These are phyloP conservation scores for Elephas maximus DNA, from an alignment of 2,113 vertebrate genomes.

Conservation along the genomic window DNA sequence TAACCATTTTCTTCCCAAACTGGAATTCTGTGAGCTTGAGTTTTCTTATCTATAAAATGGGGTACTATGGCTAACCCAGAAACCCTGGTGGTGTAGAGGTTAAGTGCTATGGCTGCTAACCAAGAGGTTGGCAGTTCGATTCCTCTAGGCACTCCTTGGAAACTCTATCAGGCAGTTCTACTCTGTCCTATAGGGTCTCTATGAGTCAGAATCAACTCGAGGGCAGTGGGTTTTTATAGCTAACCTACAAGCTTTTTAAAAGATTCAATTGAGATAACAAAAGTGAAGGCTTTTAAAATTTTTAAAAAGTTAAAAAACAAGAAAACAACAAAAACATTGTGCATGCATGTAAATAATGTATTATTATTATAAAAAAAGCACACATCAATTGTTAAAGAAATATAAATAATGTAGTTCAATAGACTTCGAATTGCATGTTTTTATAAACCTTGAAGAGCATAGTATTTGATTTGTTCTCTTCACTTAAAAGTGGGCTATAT, in stretches of 20 bases:
- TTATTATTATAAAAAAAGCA: neutral
- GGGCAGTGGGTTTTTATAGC: neutral
- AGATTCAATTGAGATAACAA: neutral
- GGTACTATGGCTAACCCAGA: neutral
- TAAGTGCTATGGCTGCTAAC: no score
- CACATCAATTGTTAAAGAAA: neutral
- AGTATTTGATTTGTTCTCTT: neutral
- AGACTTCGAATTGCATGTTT: neutral
- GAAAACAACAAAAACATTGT: neutral
- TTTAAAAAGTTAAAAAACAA: neutral
- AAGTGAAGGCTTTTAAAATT: neutral
- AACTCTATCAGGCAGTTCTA: no score
- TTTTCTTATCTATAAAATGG: neutral
- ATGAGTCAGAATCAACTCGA: no score
- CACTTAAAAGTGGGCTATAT: neutral
- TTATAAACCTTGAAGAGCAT: neutral
- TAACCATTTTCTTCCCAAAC: neutral
- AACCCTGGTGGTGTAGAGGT: no score
- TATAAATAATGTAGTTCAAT: neutral
- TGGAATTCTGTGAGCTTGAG: neutral
- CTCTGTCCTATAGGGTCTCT: no score
- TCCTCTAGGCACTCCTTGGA: no score
- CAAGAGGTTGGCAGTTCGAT: no score
- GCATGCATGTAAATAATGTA: neutral
- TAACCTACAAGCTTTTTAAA: neutral